Evolutionary conservation across 2,113 vertebrate genomes (phyloP), one percentile per base, ranked within the genome.

Genomic region (Cyprichromis sp.): DNA sequence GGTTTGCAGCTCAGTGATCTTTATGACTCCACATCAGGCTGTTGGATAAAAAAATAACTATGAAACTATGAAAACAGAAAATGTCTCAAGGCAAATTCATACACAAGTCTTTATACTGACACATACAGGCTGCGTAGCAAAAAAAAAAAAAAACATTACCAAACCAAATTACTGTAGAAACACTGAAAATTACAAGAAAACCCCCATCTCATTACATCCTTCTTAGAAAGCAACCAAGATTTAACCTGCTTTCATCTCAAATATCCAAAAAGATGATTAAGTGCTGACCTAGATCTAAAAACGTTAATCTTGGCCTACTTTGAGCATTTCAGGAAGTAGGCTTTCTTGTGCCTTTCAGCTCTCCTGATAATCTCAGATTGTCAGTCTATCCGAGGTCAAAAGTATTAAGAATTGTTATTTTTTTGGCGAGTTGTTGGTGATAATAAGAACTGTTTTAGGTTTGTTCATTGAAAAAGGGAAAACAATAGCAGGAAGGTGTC

Each of bases 1-100:
- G 63, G 19, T 21, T 68, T 68, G 0, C 63, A 68, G 36, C 31
- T 68, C 19, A 4, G 63, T 21, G 7, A 68, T 21, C 19, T 68
- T 68, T 40, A 68, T 21, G 36, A 4, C 36, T 40, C 0, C 63
- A 68, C 7, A 21, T 66, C 0, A 38, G 61, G 34, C 0, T 66
- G 34, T 38, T 5, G 34, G 1, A 3, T 38, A n/a, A 63, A 34
- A 63, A 34, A 4, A 36, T 4, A 63, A 19, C 0, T 63, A 63
- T 63, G 29, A 63, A n/a, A 36, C 31, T 66, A 66, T 8, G 31
- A 66, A n/a, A 66, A 40, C 36, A 68, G 4, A 68, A 68, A 68
- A 38, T 4, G 1, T 68, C 63, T 40, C 63, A 40, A 14, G 36
- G 63, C 36, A 68, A 21, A 63, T 36, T 63, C 59, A 63, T 36